Evolutionary conservation across 2,113 vertebrate species (phyloP).

Genomic region (Dolichallabes microphthalmus): DNA sequence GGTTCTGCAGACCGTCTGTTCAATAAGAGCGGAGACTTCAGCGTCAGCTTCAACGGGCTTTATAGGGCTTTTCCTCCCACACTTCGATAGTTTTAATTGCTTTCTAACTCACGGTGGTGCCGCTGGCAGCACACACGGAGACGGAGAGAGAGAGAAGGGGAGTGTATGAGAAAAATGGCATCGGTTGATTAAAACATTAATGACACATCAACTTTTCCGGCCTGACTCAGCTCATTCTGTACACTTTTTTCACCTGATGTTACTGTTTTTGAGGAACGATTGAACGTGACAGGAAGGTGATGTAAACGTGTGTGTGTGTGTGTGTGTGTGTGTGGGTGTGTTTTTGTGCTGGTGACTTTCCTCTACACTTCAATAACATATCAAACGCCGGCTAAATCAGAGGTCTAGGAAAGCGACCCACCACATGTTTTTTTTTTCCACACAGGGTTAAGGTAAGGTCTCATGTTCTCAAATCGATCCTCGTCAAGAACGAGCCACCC

Average conservation of each 20-base stretch:
- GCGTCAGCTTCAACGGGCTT: slow-evolving; percentile 10
- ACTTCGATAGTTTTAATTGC: slow-evolving; percentile 41
- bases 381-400: slow-evolving; percentile 4
- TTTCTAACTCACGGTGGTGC: slow-evolving; percentile 35
- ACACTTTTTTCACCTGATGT: not conserved
- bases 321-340: not conserved
- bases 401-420: not conserved
- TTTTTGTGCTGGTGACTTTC: not conserved
- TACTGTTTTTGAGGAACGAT: not conserved
- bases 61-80: slow-evolving; percentile 16
- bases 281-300: not conserved
- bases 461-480: not conserved
- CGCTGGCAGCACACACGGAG: not conserved
- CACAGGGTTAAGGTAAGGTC: slow-evolving; percentile 19
- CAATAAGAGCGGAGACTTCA: not conserved
- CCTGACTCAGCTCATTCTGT: not conserved
- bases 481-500: not conserved
- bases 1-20: slow-evolving; percentile 19
- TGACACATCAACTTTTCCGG: slow-evolving; percentile 7
- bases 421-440: not conserved
- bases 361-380: not conserved
- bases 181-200: slow-evolving; percentile 32
- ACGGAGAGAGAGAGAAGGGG: not conserved
- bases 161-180: not conserved
- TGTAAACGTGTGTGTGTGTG: not conserved